Evolutionary conservation across 1,140 invertebrate species (phyloP), one percentile per base, ranked within the genome.

Genomic region (Pissodes strobi): DNA sequence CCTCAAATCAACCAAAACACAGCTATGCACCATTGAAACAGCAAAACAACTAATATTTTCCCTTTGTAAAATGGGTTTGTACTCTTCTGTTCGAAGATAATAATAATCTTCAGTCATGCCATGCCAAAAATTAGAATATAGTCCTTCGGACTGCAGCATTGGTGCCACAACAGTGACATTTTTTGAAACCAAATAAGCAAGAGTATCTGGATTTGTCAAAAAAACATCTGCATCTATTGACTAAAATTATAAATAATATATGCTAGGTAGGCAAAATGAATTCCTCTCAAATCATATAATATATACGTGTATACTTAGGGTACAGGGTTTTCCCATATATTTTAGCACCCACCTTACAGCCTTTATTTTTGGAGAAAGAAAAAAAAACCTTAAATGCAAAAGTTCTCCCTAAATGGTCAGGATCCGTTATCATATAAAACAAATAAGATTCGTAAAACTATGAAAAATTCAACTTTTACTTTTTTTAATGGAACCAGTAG

Each of bases 41-140:
- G 82, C 55, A 73, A 91, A 92, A 74, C 90, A 91, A 1, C 94
- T 95, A 1, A 77, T 74, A 45, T 86, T 84, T 67, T 93, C 83
- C 12, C 86, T 76, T 61, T 89, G 84, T 43, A 95, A 78, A 39
- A 97, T 94, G 0, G 87, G 85, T 69, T 89, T 86, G 73, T 98
- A 99, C 53, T 92, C 88, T 8, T 94, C 88, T 0, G 93, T 93
- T 76, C 94, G 82, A 48, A 85, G 77, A 75, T 98, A 98, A 76
- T 97, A 98, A 77, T 91, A 95, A 63, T 93, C 83, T 2, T 87
- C 79, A 1, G 88, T 87, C 91, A 97, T 95, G 9, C 90, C 95
- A 71, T 91, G 88, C 96, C 96, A 99, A 80, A 95, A 98, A 78
- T 98, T 98, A 13, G 94, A 95, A 79, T 97, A 98, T 22, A 93